Conservation (phyloP, 2,797 vertebrate species). For the Hafferia zeledoni region DNA sequence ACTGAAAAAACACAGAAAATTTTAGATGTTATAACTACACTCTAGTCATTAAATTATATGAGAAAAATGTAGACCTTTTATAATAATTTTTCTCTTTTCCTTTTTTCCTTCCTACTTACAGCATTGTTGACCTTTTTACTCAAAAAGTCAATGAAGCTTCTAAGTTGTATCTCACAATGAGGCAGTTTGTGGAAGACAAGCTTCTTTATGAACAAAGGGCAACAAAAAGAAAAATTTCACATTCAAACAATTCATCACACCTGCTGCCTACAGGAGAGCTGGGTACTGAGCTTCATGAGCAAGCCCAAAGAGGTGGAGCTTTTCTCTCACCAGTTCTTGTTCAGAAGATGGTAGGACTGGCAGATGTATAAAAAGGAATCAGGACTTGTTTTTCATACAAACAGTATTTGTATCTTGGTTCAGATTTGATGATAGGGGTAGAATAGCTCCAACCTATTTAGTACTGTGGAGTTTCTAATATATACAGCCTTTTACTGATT, state of each 20-base stretch:
- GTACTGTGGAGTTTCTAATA: neutral
- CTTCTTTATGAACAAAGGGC: neutral
- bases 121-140: neutral
- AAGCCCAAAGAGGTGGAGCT: neutral
- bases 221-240: neutral
- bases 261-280: neutral
- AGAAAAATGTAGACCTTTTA: neutral
- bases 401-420: neutral
- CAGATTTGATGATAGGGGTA: neutral
- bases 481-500: neutral
- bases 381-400: neutral
- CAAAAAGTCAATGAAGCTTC: neutral
- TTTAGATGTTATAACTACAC: neutral
- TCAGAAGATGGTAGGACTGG: neutral
- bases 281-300: fast-evolving
- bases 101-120: neutral
- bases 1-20: neutral
- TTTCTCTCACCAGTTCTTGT: neutral
- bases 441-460: neutral
- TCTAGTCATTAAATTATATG: neutral
- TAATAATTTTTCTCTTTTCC: neutral
- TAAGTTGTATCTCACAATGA: neutral
- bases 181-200: neutral
- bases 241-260: neutral
- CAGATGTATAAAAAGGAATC: neutral